Conservation (phyloP, 2,113 vertebrate species). For the Archocentrus centrarchus region DNA sequence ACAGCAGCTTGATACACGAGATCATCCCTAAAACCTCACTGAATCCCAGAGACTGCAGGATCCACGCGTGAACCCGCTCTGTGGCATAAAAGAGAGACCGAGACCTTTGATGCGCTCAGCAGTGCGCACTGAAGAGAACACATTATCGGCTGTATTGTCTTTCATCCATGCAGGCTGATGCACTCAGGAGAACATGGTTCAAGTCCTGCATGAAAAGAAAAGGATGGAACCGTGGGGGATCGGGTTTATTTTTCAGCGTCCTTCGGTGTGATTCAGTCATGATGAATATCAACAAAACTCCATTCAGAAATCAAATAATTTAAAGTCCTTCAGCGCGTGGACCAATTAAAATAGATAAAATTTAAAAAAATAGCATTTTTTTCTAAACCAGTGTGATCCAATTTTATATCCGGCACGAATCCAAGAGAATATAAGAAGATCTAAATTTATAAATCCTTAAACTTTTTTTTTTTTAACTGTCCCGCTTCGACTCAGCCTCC, state of each 20-base stretch:
- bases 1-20: not conserved
- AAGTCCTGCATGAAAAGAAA: not conserved
- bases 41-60: not conserved
- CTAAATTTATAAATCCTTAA: not conserved
- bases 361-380: not conserved
- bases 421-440: rapidly evolving
- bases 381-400: rapidly evolving
- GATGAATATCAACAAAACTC: not conserved
- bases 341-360: rapidly evolving
- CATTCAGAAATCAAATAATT: not conserved
- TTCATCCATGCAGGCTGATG: not conserved
- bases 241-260: not conserved
- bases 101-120: slow-evolving; percentile 18
- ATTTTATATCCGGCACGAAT: not conserved
- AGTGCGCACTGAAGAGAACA: not conserved
- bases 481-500: not conserved
- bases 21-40: not conserved
- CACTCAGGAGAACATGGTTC: not conserved
- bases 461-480: not conserved
- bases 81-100: not conserved
- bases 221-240: not conserved
- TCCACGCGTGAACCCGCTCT: not conserved
- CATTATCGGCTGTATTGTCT: not conserved
- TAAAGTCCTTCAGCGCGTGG: not conserved
- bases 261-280: not conserved